Base-by-base conservation (phyloP, 64 coral and sea anemone species). In the Anthopleura sola region DNA sequence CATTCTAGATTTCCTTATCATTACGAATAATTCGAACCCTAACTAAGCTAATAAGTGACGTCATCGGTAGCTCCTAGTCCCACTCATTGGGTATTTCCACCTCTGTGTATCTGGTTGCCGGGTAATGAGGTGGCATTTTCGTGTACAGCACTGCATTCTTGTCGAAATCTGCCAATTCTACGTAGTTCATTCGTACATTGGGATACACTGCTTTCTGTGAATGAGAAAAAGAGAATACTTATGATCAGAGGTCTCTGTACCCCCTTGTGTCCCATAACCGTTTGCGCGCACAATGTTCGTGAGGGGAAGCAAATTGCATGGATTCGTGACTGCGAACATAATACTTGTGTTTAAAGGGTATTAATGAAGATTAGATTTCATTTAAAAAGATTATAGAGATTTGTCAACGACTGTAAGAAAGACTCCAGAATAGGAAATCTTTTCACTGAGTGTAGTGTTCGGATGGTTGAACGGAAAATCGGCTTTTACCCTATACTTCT, bases 11-110 rank as follows among this genome's bases (percentile, higher is more conserved):
- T 24, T 62, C 6, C 58, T 58, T 58, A 48, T 20, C 55, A 58
- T 23, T 20, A 2, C 20, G 17, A 58, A 58, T 58, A 58, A 20
- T 58, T 58, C 15, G 18, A 58, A 58, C 4, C 55, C 55, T 58
- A n/a, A n/a, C n/a, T 20, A 56, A 56, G 55, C 3, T 20, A 56
- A 20, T 62, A 5, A 62, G 58, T 62, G 23, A 62, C 6, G 58
- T 62, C 58, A 26, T 62, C 11, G n/a, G 21, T 28, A 28, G 58
- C n/a, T 62, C 8, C 24, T 62, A 62, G 58, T 62, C 58, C 58
- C 58, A 62, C 58, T 77, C 75, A 77, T 17, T 34, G 19, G 75
- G 75, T 29, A 77, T 40, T 77, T 77, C 37, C 75, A 77, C 75
- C 29, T 34, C 75, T 19, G 31, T 14, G 75, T 77, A 77, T 77